These are phyloP conservation scores for Dione juno DNA, from an alignment of 2,888 invertebrate genomes.

Conservation along the genomic window DNA sequence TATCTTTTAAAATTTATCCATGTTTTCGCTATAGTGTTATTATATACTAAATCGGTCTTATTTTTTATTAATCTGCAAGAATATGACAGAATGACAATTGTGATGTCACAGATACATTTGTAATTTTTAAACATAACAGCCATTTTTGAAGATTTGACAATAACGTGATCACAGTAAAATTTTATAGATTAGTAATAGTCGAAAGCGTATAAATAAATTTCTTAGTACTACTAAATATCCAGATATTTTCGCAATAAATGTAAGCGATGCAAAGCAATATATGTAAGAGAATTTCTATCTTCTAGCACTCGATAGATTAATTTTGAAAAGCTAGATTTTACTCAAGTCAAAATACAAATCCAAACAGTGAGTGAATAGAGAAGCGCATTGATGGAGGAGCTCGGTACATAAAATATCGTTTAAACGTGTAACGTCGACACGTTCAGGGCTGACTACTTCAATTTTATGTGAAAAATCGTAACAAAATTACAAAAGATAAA, in stretches of 20 bases:
- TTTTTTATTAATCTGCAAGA: too few species aligned
- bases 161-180: too few species aligned
- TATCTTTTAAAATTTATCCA: constrained; percentile 13
- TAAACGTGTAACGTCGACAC: neutral
- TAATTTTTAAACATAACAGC: too few species aligned
- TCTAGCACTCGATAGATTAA: neutral
- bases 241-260: neutral
- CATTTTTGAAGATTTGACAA: too few species aligned
- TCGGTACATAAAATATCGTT: constrained; percentile 7
- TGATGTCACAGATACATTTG: too few species aligned
- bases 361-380: constrained; percentile 1
- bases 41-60: neutral
- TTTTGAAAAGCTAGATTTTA: neutral
- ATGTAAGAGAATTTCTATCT: neutral
- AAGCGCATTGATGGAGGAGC: neutral
- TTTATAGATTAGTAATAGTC: too few species aligned
- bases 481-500: neutral
- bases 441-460: constrained; percentile 5
- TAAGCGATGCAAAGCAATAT: neutral
- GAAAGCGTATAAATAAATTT: too few species aligned
- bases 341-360: neutral
- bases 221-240: too few species aligned
- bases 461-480: neutral
- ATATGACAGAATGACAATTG: too few species aligned
- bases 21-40: constrained; percentile 13